Evolutionary conservation across 2,113 vertebrate species (phyloP).

Genomic region (Mus musculus): GRCm39 chr13:43856001-43856500

Average conservation of each 20-base stretch:
- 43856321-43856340: constrained; percentile 41
- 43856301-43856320: constrained; percentile 38
- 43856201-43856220: not conserved
- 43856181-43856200: not conserved
- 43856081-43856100: not conserved
- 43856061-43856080: not conserved
- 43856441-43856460: not conserved
- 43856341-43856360: constrained; percentile 37
- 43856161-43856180: not conserved
- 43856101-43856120: not conserved
- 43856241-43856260: not conserved
- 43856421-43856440: not conserved
- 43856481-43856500: not conserved
- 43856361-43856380: not conserved
- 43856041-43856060: not conserved
- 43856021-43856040: not conserved
- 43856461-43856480: not conserved
- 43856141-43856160: not conserved
- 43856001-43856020: not conserved
- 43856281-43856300: constrained; percentile 56
- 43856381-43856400: not conserved
- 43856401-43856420: not conserved
- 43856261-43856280: constrained; percentile 51
- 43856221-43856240: not conserved
- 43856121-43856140: not conserved